phyloP scores from a whole-genome alignment of 2,113 vertebrate genomes.

The Panthera uncia region DNA sequence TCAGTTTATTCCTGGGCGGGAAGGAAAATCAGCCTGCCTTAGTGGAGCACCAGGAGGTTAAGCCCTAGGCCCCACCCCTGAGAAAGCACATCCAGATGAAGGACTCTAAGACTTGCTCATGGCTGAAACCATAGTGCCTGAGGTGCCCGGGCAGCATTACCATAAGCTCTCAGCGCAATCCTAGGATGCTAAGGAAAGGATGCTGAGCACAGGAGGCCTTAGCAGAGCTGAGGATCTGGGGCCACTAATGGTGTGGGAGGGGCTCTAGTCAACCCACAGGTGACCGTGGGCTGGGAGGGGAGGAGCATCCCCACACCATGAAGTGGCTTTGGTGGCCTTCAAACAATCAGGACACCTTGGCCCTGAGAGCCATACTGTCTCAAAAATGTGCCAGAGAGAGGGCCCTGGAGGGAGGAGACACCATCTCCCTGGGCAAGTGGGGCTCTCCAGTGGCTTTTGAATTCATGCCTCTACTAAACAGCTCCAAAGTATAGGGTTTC shows the following conservation, averaged over 20 bases:
- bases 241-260: fast-evolving
- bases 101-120: neutral
- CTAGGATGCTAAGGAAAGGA: neutral
- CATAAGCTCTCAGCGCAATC: neutral
- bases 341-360: neutral
- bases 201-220: neutral
- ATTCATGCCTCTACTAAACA: neutral
- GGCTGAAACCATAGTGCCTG: neutral
- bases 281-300: neutral
- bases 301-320: neutral
- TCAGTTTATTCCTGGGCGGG: neutral
- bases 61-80: neutral
- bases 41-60: neutral
- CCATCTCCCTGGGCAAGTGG: neutral
- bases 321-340: neutral
- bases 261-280: neutral
- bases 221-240: neutral
- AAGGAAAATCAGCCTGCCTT: neutral
- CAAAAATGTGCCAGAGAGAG: conserved; percentile 6
- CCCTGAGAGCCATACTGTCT: conserved; percentile 23
- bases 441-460: neutral
- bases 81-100: neutral
- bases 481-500: neutral
- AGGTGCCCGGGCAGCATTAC: neutral
- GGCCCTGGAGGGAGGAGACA: neutral